Evolutionary conservation across 2,113 vertebrate species (phyloP).

Genomic region (Oncorhynchus keta): DNA sequence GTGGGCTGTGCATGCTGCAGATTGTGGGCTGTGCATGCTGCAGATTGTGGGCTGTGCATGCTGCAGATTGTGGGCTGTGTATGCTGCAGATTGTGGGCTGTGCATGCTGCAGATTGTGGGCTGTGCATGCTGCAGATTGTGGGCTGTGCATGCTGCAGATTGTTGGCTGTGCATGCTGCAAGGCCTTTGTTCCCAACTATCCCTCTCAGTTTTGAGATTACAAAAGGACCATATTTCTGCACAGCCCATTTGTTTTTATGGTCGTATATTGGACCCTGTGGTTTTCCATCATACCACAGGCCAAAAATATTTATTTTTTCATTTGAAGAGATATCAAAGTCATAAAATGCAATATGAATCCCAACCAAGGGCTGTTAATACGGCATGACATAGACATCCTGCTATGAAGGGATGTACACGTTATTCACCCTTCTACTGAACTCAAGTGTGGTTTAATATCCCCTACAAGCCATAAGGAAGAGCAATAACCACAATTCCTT

Average conservation of each 20-base stretch:
- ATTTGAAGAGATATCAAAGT: conserved; percentile 36
- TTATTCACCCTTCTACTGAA: not conserved
- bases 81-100: too few relatives aligned
- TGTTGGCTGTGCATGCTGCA: too few relatives aligned
- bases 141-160: too few relatives aligned
- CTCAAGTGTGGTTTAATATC: conserved; percentile 8
- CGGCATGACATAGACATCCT: not conserved
- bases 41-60: not conserved
- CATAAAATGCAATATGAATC: conserved; percentile 32
- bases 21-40: too few relatives aligned
- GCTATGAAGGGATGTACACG: conserved; percentile 12
- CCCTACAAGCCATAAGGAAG: conserved; percentile 10
- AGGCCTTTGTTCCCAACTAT: conserved; percentile 17
- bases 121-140: too few relatives aligned
- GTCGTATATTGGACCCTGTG: conserved; percentile 41
- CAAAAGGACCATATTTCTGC: conserved; percentile 28
- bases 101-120: too few relatives aligned
- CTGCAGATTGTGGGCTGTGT: too few relatives aligned
- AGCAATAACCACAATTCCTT: conserved; percentile 22
- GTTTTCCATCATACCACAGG: conserved; percentile 28
- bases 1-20: too few relatives aligned
- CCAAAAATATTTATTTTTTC: conserved; percentile 34
- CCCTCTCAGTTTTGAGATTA: conserved; percentile 24
- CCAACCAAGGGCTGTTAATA: conserved; percentile 5
- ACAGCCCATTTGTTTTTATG: conserved; percentile 45